These are phyloP conservation scores for Corydoras sp. DNA, from an alignment of 2,113 vertebrate species.

Conservation along the genomic window DNA sequence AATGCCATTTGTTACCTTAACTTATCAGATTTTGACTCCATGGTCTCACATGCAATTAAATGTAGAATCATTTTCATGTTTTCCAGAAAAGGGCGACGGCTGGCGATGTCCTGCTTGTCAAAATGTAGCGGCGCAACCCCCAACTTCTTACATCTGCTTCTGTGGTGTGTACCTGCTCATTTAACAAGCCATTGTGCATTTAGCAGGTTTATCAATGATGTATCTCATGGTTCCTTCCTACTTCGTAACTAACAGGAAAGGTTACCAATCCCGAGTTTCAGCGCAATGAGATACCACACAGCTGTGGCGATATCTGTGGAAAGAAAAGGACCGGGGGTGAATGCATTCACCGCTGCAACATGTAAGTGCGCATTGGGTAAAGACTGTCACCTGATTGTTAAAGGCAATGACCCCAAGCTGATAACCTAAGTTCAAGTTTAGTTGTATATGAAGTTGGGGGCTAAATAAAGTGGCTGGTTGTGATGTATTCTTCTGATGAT, in stretches of 20 bases:
- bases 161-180: conserved; percentile 74
- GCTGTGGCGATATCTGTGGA: conserved; percentile 95
- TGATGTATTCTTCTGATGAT: too few relatives aligned
- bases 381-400: too few relatives aligned
- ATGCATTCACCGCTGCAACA: conserved; percentile 94
- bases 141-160: conserved; percentile 85
- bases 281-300: conserved; percentile 95
- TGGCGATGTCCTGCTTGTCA: conserved; percentile 98
- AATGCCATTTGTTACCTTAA: too few relatives aligned
- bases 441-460: too few relatives aligned
- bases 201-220: background rate
- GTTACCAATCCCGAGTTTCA: conserved; percentile 95
- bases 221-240: background rate
- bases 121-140: conserved; percentile 80
- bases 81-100: conserved; percentile 80
- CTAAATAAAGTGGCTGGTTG: too few relatives aligned
- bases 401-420: too few relatives aligned
- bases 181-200: background rate
- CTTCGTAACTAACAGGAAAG: conserved; percentile 70
- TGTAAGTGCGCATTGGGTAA: conserved; percentile 68
- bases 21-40: too few relatives aligned
- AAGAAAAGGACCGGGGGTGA: conserved; percentile 83
- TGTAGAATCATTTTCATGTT: background rate
- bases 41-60: too few relatives aligned
- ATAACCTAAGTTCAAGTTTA: too few relatives aligned